phyloP scores from a whole-genome alignment of 2,797 vertebrate species.

The Carduelis carduelis region DNA sequence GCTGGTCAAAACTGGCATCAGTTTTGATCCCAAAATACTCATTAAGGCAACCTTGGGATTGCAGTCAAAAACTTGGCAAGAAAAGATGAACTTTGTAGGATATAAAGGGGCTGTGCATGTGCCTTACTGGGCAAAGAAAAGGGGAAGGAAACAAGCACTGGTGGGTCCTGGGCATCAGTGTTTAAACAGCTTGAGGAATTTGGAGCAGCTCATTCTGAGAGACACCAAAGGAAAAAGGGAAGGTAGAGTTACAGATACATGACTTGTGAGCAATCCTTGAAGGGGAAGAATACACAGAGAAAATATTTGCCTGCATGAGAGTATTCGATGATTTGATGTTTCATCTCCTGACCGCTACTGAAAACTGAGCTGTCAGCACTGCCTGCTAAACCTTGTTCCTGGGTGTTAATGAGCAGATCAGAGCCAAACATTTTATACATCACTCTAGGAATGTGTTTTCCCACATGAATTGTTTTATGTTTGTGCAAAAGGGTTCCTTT shows the following conservation, averaged over 20 bases:
- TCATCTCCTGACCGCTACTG: not conserved
- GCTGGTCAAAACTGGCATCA: not conserved
- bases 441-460: not conserved
- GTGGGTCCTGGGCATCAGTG: accelerated
- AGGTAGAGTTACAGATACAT: not conserved
- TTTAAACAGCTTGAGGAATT: not conserved
- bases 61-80: not conserved
- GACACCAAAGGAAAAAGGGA: not conserved
- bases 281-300: not conserved
- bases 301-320: not conserved
- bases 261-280: not conserved
- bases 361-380: not conserved
- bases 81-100: not conserved
- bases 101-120: not conserved
- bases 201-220: not conserved
- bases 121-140: not conserved
- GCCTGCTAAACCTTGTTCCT: not conserved
- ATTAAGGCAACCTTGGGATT: not conserved
- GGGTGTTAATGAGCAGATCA: constrained; percentile 24
- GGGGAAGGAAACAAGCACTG: not conserved
- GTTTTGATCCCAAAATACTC: not conserved
- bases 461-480: not conserved
- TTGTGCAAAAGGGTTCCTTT: not conserved
- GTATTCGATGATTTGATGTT: not conserved
- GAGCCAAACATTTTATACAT: not conserved